Conservation (phyloP, 2,888 invertebrate genomes). For the Hydroisotoma schaefferi region DNA sequence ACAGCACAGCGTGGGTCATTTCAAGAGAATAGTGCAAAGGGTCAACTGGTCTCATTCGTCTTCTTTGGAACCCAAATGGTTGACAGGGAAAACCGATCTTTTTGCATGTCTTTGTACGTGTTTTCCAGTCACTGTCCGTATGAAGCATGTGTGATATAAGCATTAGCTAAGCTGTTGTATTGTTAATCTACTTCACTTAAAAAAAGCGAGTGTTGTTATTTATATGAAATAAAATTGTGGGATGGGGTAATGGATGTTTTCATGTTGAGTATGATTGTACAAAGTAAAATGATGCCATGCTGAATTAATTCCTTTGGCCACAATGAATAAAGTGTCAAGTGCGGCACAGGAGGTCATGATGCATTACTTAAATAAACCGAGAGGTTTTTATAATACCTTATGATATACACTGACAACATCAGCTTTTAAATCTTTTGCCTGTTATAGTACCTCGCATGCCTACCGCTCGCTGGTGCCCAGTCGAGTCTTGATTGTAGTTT, state of each 20-base stretch:
- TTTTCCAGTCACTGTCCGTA: background rate
- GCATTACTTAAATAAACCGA: conserved; percentile 14
- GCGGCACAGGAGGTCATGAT: conserved; percentile 33
- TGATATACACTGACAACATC: too few relatives aligned
- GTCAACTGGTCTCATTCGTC: conserved; percentile 8
- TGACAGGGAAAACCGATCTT: conserved; percentile 10
- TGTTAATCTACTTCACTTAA: too few relatives aligned
- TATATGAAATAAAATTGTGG: conserved; percentile 5
- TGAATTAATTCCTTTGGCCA: conserved; percentile 21
- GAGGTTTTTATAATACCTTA: too few relatives aligned
- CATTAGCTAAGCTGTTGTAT: too few relatives aligned
- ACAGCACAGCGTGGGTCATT: conserved; percentile 14
- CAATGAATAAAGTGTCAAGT: conserved; percentile 26
- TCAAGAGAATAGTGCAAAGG: background rate
- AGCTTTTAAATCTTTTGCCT: too few relatives aligned
- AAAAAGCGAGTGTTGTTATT: background rate
- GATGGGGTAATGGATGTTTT: conserved; percentile 15
- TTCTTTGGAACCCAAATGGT: background rate
- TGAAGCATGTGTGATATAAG: too few relatives aligned
- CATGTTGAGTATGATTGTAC: conserved; percentile 1
- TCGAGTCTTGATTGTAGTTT: too few relatives aligned
- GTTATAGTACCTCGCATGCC: too few relatives aligned
- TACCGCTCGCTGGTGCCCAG: too few relatives aligned
- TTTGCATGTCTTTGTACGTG: conserved; percentile 6
- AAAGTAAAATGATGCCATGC: conserved; percentile 13